Evolutionary conservation across 2,888 invertebrate species (phyloP).

Genomic region (Hypselothyrea guttata): DNA sequence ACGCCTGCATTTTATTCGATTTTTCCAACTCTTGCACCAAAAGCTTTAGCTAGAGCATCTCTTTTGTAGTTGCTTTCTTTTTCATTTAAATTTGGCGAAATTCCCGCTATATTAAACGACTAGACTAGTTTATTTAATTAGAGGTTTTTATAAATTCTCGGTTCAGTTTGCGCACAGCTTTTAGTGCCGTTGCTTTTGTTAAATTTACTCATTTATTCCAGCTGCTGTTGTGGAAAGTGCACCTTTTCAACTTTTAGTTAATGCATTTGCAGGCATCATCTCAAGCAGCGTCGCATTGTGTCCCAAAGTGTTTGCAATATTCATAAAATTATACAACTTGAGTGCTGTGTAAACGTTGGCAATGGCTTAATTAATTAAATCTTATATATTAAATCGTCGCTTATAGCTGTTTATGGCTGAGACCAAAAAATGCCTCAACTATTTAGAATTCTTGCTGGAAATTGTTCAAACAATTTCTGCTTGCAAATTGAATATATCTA

Average conservation of each 20-base stretch:
- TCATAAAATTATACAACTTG: constrained; percentile 50
- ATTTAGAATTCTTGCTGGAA: constrained; percentile 10
- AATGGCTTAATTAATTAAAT: constrained; percentile 54
- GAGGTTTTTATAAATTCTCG: too few relatives aligned
- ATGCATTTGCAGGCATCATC: constrained; percentile 20
- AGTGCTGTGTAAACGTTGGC: constrained; percentile 43
- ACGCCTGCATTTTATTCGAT: too few relatives aligned
- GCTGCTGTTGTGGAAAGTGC: constrained; percentile 1
- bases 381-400: constrained; percentile 22
- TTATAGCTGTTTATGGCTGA: constrained; percentile 1
- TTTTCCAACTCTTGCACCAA: too few relatives aligned
- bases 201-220: neutral
- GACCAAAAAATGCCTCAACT: neutral
- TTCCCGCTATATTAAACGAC: neutral
- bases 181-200: neutral
- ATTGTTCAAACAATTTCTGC: constrained; percentile 61
- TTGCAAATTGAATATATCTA: constrained; percentile 70
- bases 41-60: too few relatives aligned
- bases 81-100: too few relatives aligned
- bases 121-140: too few relatives aligned
- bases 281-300: constrained; percentile 18
- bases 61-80: too few relatives aligned
- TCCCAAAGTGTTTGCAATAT: constrained; percentile 43
- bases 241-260: constrained; percentile 17
- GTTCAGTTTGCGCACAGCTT: neutral